phyloP scores from a whole-genome alignment of 2,797 vertebrate genomes.

The Argyrosomus regius region DNA sequence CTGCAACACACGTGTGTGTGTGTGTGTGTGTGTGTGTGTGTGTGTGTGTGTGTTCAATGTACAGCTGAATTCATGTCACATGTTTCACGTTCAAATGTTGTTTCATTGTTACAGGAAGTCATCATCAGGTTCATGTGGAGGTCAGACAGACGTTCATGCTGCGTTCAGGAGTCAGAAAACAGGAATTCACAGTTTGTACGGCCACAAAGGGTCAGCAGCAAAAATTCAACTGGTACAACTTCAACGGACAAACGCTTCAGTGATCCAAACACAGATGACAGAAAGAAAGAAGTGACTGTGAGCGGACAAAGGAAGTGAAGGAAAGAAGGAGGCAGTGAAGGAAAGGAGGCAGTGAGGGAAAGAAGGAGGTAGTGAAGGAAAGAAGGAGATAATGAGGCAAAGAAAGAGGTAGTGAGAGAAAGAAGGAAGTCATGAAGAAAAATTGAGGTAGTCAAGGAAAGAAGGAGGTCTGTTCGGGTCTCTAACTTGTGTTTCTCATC shows the following conservation, averaged over 20 bases:
- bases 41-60: not conserved
- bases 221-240: too few relatives aligned
- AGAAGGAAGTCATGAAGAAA: too few relatives aligned
- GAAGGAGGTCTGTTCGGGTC: too few relatives aligned
- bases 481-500: too few relatives aligned
- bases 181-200: not conserved
- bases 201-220: not conserved
- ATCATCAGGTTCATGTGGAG: not conserved
- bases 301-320: not conserved
- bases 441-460: too few relatives aligned
- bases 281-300: not conserved
- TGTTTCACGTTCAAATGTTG: too few relatives aligned
- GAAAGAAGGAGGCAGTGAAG: not conserved
- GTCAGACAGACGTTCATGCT: not conserved
- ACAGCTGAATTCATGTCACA: too few relatives aligned
- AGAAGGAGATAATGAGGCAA: not conserved
- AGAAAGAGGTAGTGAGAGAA: not conserved
- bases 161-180: not conserved
- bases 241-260: too few relatives aligned
- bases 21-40: conserved; percentile 16
- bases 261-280: too few relatives aligned
- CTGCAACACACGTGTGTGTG: not conserved
- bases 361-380: too few relatives aligned
- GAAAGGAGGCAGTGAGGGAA: not conserved
- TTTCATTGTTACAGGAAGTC: not conserved